Evolutionary conservation across 2,888 invertebrate species (phyloP).

Genomic region (Microctonus hyperodae): DNA sequence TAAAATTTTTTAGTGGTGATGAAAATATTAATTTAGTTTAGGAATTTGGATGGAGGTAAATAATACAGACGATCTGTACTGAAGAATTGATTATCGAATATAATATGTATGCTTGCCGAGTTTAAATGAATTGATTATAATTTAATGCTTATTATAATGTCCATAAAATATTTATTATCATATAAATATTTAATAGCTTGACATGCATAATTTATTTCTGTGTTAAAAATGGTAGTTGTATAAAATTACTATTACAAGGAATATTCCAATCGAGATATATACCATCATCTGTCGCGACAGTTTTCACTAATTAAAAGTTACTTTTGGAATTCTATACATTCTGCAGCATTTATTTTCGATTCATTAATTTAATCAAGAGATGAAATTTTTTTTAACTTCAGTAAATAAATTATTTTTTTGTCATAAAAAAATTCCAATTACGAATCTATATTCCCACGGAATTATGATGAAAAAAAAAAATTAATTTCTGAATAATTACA

Average conservation of each 20-base stretch:
- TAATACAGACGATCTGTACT: no score
- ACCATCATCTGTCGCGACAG: constrained; percentile 57
- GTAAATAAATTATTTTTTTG: constrained; percentile 17
- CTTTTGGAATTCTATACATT: constrained; percentile 55
- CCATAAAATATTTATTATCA: background rate
- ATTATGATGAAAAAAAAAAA: background rate
- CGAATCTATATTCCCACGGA: background rate
- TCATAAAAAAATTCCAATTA: background rate
- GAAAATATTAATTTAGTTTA: no score
- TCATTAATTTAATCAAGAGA: constrained; percentile 18
- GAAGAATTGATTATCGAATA: background rate
- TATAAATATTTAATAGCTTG: background rate
- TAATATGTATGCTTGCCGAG: no score
- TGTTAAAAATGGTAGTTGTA: constrained; percentile 28
- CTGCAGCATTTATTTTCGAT: constrained; percentile 28
- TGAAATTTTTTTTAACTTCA: no score
- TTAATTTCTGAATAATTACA: background rate
- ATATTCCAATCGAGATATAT: constrained; percentile 60
- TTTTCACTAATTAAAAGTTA: constrained; percentile 58
- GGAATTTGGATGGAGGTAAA: no score
- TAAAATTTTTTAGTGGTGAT: no score
- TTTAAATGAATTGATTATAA: background rate
- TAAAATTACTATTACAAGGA: constrained; percentile 40
- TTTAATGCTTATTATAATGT: background rate
- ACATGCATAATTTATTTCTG: constrained; percentile 15